Conservation (phyloP, 1,140 invertebrate species). For the Hycleus cichorii region DNA sequence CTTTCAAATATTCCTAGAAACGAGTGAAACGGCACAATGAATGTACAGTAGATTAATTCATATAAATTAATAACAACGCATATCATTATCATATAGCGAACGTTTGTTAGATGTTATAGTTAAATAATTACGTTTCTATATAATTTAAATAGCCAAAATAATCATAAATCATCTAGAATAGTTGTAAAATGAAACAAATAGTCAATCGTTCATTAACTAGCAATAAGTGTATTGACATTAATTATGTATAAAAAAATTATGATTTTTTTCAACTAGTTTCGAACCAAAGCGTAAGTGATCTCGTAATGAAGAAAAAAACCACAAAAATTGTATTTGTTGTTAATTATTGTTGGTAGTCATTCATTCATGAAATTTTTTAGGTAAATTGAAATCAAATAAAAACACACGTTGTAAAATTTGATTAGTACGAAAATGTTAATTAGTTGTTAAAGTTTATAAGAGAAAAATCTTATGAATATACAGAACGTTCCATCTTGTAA, state of each 20-base stretch:
- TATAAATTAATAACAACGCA: neutral
- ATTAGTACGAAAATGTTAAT: conserved; percentile 13
- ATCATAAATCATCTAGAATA: neutral
- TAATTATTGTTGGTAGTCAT: conserved; percentile 18
- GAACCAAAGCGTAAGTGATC: conserved; percentile 23
- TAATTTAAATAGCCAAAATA: neutral
- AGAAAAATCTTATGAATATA: conserved; percentile 16
- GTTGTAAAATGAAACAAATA: conserved; percentile 1
- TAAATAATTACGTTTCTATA: neutral
- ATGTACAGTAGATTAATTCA: conserved; percentile 2
- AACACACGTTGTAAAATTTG: conserved; percentile 12
- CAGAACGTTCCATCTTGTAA: no score
- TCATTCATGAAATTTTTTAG: neutral
- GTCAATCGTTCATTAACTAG: conserved; percentile 22
- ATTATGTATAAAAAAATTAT: conserved; percentile 13
- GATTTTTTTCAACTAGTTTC: conserved; percentile 17
- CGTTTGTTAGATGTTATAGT: neutral
- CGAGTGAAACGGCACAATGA: conserved; percentile 2
- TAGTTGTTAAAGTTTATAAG: conserved; percentile 15
- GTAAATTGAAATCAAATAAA: neutral
- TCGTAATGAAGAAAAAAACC: conserved; percentile 5
- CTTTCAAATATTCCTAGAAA: no score
- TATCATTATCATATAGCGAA: neutral
- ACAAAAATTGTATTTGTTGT: conserved; percentile 17
- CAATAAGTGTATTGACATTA: conserved; percentile 23